phyloP scores from a whole-genome alignment of 2,113 vertebrate genomes.

The Varanus salvator region DNA sequence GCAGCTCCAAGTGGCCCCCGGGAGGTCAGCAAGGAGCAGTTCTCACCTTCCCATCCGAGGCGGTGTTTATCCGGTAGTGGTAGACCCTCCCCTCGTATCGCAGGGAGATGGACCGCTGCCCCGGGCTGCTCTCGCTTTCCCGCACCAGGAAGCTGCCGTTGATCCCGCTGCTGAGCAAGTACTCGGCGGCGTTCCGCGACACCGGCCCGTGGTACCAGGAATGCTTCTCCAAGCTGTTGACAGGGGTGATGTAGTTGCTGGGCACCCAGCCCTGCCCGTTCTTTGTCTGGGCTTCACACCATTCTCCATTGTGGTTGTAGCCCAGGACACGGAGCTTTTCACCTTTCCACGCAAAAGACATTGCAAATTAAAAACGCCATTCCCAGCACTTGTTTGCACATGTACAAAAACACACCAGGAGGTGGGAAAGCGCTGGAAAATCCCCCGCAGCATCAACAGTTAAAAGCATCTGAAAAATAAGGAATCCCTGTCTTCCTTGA shows the following conservation, averaged over 20 bases:
- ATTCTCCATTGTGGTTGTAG: conserved; percentile 89
- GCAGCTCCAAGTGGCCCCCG: background rate
- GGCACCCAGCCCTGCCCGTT: conserved; percentile 89
- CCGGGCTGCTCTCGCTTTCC: conserved; percentile 87
- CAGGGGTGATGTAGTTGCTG: conserved; percentile 88
- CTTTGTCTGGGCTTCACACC: conserved; percentile 88
- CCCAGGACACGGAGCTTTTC: conserved; percentile 88
- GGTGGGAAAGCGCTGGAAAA: too few relatives aligned
- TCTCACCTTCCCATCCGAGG: conserved; percentile 93
- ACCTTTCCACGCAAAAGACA: conserved; percentile 63
- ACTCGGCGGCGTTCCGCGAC: conserved; percentile 84
- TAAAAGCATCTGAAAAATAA: background rate
- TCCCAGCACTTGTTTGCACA: background rate
- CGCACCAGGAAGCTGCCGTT: conserved; percentile 88
- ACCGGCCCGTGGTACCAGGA: conserved; percentile 88
- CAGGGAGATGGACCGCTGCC: conserved; percentile 85
- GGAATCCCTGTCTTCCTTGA: too few relatives aligned
- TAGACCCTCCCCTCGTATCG: conserved; percentile 90
- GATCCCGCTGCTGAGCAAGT: conserved; percentile 87
- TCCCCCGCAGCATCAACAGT: background rate
- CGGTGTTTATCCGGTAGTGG: conserved; percentile 99
- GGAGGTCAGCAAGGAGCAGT: background rate
- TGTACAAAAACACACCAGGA: background rate
- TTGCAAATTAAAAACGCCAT: background rate
- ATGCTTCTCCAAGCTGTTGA: conserved; percentile 88